Evolutionary conservation across 1,140 invertebrate genomes (phyloP).

Genomic region (Caenorhabditis tropicalis): DNA sequence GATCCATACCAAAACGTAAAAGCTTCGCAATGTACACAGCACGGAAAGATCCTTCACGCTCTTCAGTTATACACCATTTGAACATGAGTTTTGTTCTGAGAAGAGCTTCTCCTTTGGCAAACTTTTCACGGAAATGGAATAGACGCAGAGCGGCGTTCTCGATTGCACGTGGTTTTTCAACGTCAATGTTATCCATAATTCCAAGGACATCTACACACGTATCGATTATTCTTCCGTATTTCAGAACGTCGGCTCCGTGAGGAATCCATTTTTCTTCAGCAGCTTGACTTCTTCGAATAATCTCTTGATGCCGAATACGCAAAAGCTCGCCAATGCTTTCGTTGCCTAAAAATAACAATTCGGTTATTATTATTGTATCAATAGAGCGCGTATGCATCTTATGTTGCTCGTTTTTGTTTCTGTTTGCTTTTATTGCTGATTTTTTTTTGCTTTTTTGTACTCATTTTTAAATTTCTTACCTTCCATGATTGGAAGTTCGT

Average conservation of each 20-base stretch:
- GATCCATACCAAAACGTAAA: not conserved
- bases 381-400: too few species aligned
- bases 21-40: constrained; percentile 7
- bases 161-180: constrained; percentile 30
- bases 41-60: constrained; percentile 47
- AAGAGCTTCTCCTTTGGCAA: constrained; percentile 1
- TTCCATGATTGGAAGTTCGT: constrained; percentile 22
- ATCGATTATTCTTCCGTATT: constrained; percentile 21
- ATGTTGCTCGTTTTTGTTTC: too few species aligned
- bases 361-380: too few species aligned
- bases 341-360: not conserved
- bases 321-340: not conserved
- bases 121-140: constrained; percentile 36
- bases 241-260: not conserved
- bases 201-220: constrained; percentile 48
- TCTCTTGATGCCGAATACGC: not conserved
- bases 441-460: too few species aligned
- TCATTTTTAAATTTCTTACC: not conserved
- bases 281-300: constrained; percentile 37
- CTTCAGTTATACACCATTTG: constrained; percentile 35
- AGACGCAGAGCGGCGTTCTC: not conserved
- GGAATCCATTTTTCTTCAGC: constrained; percentile 45
- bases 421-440: too few species aligned
- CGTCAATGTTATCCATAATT: constrained; percentile 10
- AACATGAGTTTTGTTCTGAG: constrained; percentile 35